Percentiles rank a stretch among this genome's conserved stretches.
phyloP scores from a whole-genome alignment of 2,797 vertebrate species.

The Podarcis siculus region DNA sequence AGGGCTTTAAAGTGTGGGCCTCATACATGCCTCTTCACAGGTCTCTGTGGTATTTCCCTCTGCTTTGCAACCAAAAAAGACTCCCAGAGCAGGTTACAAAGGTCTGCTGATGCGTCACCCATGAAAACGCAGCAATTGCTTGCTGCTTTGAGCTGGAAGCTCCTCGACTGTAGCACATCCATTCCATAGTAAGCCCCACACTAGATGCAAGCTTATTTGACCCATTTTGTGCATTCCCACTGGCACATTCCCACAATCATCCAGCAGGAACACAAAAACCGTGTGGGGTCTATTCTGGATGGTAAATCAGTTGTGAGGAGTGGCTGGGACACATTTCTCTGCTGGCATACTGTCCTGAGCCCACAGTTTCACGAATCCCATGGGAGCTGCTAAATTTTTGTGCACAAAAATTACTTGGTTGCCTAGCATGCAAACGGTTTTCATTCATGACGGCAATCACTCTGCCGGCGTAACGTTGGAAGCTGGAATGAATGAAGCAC shows the following conservation, averaged over 20 bases:
- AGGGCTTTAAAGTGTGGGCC: too few species aligned
- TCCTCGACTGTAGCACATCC: not conserved
- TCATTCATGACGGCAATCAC: not conserved
- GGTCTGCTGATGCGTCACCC: too few species aligned
- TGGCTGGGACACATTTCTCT: not conserved
- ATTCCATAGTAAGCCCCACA: not conserved
- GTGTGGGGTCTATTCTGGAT: not conserved
- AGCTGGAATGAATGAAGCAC: not conserved
- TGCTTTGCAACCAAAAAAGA: too few species aligned
- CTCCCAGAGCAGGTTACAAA: too few species aligned
- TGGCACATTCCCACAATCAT: not conserved
- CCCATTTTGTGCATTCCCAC: not conserved
- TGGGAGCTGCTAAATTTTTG: not conserved
- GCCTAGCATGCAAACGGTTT: not conserved
- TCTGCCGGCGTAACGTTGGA: not conserved
- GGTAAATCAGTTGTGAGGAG: not conserved
- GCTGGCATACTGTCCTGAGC: not conserved
- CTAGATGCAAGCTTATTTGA: not conserved
- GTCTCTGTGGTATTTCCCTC: too few species aligned
- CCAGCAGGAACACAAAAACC: not conserved
- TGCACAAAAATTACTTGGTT: not conserved
- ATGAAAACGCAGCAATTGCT: not conserved
- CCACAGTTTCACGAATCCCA: not conserved
- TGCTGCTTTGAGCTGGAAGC: too few species aligned
- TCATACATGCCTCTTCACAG: not conserved